These are phyloP conservation scores for Arctia plantaginis DNA, from an alignment of 2,888 invertebrate genomes.

Conservation along the genomic window DNA sequence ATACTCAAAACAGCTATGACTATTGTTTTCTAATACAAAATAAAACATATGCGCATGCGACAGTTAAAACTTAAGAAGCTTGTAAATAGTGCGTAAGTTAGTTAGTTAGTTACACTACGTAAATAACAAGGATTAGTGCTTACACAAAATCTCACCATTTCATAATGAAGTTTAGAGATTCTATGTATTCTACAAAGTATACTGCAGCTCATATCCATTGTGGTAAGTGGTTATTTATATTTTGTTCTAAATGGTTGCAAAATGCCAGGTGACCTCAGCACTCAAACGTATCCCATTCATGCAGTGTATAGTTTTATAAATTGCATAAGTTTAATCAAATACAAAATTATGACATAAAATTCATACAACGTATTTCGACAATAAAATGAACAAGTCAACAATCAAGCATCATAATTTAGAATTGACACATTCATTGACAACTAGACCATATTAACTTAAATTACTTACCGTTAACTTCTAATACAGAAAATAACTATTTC, in stretches of 20 bases:
- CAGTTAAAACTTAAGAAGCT: constrained; percentile 28
- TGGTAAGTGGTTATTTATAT: not conserved
- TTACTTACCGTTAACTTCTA: too few relatives aligned
- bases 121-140: constrained; percentile 53
- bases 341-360: too few relatives aligned
- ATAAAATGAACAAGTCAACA: too few relatives aligned
- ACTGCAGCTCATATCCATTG: not conserved
- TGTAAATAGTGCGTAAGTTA: constrained; percentile 30
- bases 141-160: constrained; percentile 28
- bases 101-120: too few relatives aligned
- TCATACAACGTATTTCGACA: too few relatives aligned
- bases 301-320: too few relatives aligned
- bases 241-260: not conserved
- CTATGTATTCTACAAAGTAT: not conserved
- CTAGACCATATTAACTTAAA: too few relatives aligned
- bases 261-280: not conserved
- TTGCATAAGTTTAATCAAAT: too few relatives aligned
- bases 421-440: too few relatives aligned
- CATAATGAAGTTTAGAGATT: constrained; percentile 25
- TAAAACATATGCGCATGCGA: not conserved
- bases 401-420: too few relatives aligned
- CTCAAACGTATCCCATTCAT: not conserved
- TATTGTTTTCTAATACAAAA: not conserved
- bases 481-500: too few relatives aligned
- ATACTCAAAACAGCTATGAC: not conserved